Evolutionary conservation across 2,888 invertebrate species (phyloP).

Genomic region (Margaritifera margaritifera): DNA sequence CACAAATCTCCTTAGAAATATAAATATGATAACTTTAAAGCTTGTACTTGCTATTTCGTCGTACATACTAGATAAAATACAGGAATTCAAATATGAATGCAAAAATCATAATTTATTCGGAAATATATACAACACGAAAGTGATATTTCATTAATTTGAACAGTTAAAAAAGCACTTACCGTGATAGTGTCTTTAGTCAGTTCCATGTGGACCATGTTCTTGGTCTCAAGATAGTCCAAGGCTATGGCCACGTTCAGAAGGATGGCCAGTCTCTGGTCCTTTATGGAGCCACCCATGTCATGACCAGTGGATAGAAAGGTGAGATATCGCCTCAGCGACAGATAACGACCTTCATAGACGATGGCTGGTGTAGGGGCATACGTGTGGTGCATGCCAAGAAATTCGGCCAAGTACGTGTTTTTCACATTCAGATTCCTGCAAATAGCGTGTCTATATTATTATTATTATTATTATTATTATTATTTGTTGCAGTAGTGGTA

Average conservation of each 20-base stretch:
- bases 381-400: slow-evolving; percentile 53
- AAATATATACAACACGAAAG: not conserved
- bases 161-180: not conserved
- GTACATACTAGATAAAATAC: not conserved
- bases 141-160: not conserved
- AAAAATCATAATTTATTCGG: not conserved
- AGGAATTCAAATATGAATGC: not conserved
- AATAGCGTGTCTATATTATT: not conserved
- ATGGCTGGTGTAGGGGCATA: slow-evolving; percentile 41
- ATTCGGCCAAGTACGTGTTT: slow-evolving; percentile 43
- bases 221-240: no score
- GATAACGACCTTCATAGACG: slow-evolving; percentile 44
- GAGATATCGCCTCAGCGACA: slow-evolving; percentile 36
- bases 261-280: slow-evolving; percentile 10
- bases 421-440: slow-evolving; percentile 43
- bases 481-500: slow-evolving; percentile 12
- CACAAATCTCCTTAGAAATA: no score
- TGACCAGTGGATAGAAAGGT: not conserved
- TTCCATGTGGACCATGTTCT: no score
- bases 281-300: not conserved
- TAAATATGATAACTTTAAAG: no score
- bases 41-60: no score
- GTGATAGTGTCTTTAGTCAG: no score
- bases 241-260: no score
- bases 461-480: no score